phyloP scores from a whole-genome alignment of 2,113 vertebrate genomes.

The Nibea albiflora region DNA sequence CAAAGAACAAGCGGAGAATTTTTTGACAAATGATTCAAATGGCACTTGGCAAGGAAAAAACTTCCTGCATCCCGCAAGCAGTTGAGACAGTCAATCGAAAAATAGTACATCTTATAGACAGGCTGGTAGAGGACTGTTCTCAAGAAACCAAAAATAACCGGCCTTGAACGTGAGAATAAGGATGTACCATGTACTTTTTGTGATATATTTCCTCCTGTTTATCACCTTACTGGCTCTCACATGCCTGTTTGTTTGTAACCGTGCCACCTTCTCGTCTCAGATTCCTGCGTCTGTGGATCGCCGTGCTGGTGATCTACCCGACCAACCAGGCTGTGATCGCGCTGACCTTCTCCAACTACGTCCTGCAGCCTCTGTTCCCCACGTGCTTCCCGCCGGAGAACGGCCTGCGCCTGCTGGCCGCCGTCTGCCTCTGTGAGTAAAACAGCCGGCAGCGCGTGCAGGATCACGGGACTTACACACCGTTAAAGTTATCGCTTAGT shows the following conservation, averaged over 20 bases:
- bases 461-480: too few species aligned
- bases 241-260: conserved; percentile 11
- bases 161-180: conserved; percentile 34
- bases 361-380: conserved; percentile 93
- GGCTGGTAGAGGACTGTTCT: too few species aligned
- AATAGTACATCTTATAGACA: too few species aligned
- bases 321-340: conserved; percentile 96
- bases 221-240: conserved; percentile 11
- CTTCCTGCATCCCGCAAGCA: too few species aligned
- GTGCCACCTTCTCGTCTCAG: conserved; percentile 58
- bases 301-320: conserved; percentile 94
- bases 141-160: background rate
- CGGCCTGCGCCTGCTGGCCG: conserved; percentile 90
- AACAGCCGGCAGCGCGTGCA: too few species aligned
- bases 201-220: conserved; percentile 13
- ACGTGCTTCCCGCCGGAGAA: conserved; percentile 90
- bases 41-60: too few species aligned
- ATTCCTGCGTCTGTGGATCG: conserved; percentile 94
- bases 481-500: background rate
- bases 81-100: too few species aligned
- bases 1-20: background rate
- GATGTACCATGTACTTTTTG: conserved; percentile 21
- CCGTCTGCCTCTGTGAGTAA: conserved; percentile 91
- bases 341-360: conserved; percentile 94
- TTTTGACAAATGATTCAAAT: background rate